phyloP scores from a whole-genome alignment of 2,888 invertebrate genomes.

The Drosophila kambysellisi region DNA sequence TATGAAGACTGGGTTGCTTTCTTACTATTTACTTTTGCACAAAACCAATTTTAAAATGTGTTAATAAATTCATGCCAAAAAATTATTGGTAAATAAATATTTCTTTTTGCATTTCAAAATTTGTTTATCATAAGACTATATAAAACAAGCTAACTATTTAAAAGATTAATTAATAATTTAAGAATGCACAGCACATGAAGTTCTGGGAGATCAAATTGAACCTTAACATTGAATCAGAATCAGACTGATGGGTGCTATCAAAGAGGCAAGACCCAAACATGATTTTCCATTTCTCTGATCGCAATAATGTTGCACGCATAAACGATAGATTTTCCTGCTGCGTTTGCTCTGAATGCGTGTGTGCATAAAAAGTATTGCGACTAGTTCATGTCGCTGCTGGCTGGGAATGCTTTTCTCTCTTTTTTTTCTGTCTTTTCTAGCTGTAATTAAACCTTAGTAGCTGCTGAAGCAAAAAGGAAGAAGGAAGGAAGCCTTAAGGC shows the following conservation, averaged over 20 bases:
- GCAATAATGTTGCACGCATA: neutral
- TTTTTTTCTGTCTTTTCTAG: constrained; percentile 23
- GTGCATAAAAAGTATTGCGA: constrained; percentile 44
- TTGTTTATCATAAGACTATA: too few species aligned
- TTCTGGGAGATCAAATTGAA: too few species aligned
- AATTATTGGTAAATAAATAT: too few species aligned
- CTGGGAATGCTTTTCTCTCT: constrained; percentile 9
- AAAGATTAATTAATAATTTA: too few species aligned
- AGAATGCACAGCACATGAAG: too few species aligned
- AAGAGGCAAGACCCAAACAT: neutral
- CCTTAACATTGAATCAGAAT: neutral
- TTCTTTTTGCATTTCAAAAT: too few species aligned
- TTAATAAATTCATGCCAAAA: too few species aligned
- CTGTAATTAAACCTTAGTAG: constrained; percentile 75
- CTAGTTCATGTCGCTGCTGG: constrained; percentile 37
- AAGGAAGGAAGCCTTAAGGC: constrained; percentile 57
- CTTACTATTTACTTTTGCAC: too few species aligned
- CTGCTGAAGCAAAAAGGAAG: constrained; percentile 39
- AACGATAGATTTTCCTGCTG: constrained; percentile 1
- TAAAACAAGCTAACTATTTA: too few species aligned
- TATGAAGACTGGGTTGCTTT: too few species aligned
- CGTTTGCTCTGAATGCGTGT: constrained; percentile 48
- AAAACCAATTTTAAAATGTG: too few species aligned
- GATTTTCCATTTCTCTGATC: neutral
- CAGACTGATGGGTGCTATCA: too few species aligned